Base-by-base conservation (phyloP, 2,113 vertebrate genomes). In the Alouatta palliata region DNA sequence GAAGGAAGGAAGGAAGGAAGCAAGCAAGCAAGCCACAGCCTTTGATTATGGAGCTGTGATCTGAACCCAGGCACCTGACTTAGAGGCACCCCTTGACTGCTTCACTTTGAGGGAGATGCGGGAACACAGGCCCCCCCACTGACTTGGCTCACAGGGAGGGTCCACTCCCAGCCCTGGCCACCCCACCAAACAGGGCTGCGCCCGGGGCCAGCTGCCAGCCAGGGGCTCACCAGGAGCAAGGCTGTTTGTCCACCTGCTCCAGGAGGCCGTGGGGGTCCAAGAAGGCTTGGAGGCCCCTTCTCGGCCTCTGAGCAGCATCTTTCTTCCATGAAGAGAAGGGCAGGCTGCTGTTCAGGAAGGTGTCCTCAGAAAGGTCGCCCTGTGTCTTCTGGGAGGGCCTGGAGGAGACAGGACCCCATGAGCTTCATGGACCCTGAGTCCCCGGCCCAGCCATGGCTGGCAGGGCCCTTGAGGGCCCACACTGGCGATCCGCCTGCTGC, bases 161-260 rank as follows among this genome's bases (percentile, higher is more conserved):
- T 49, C 27, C 20, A 25, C 25, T 45, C 14, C 10, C 47, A 5
- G 14, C 47, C 49, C 73, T 1, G 0, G 8, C 6, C 17, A 30
- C 68, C 35, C 91, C 20, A 0, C 27, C 1, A 2, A 45, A 27
- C 71, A 35, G 43, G 32, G 14, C 70, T 45, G n/a, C 61, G 66
- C 49, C 1, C 0, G 8, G 73, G 6, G 8, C 30, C 5, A 4
- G 68, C 61, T 17, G 19, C 49, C 0, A 0, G 32, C 66, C 32
- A 32, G 35, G 9, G 12, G 14, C 94, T 97, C 88, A 94, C 94
- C 79, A 87, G 86, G 71, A 83, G 64, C 14, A 14, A n/a, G 86
- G 40, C 0, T 1, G 8, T 43, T 49, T 64, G 90, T 43, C 91
- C 68, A 23, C 21, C 43, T 52, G 91, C 35, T 87, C 73, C 73